phyloP scores from a whole-genome alignment of 2,113 vertebrate species.

The Odontesthes bonariensis region DNA sequence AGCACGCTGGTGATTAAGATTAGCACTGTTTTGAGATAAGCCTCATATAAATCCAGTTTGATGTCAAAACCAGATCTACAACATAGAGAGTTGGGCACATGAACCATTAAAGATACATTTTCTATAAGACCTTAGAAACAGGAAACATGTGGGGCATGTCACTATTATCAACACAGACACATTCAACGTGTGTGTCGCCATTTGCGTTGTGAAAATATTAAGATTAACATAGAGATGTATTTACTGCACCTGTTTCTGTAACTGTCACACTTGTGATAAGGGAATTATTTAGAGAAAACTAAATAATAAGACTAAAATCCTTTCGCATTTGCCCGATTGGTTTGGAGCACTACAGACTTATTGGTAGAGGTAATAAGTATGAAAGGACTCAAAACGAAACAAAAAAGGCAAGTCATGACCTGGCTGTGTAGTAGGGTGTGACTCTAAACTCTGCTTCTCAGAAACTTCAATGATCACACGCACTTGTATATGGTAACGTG shows the following conservation, averaged over 20 bases:
- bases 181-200: neutral
- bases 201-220: too few species aligned
- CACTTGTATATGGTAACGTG: neutral
- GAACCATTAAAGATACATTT: too few species aligned
- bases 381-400: neutral
- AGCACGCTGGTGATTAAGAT: too few species aligned
- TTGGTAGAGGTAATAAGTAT: neutral
- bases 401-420: conserved; percentile 5
- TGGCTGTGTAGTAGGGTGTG: conserved; percentile 56
- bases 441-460: conserved; percentile 21
- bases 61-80: too few species aligned
- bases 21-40: neutral
- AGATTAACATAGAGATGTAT: neutral
- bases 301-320: neutral
- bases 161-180: neutral
- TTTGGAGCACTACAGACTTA: neutral
- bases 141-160: too few species aligned
- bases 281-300: neutral
- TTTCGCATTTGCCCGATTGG: neutral
- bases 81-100: too few species aligned
- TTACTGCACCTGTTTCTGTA: neutral
- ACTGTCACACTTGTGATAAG: neutral
- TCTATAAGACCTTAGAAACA: too few species aligned
- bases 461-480: conserved; percentile 8
- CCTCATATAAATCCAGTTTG: too few species aligned